These are phyloP conservation scores for Masnerella sp. DNA, from an alignment of 2,888 invertebrate species.

Conservation along the genomic window DNA sequence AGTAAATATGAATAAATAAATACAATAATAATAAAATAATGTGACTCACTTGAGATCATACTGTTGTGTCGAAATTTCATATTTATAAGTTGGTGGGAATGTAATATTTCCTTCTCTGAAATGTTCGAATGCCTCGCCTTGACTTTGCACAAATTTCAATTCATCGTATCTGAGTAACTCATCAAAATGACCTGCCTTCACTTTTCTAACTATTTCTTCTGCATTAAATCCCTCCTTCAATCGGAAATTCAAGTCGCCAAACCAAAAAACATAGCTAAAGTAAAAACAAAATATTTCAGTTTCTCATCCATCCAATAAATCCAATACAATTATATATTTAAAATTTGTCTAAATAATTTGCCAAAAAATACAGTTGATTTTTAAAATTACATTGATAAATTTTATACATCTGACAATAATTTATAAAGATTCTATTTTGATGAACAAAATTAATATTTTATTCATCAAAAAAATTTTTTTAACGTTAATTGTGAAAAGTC, in stretches of 20 bases:
- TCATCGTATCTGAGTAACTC: conserved; percentile 87
- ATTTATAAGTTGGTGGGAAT: conserved; percentile 94
- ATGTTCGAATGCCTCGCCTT: conserved; percentile 90
- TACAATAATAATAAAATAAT: background rate
- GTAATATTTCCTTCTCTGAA: conserved; percentile 85
- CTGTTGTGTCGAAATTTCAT: conserved; percentile 84
- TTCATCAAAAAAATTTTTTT: too few species aligned
- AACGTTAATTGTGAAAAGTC: too few species aligned
- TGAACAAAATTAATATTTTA: too few species aligned
- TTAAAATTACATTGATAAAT: too few species aligned
- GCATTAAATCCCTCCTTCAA: conserved; percentile 82
- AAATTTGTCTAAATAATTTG: conserved; percentile 77
- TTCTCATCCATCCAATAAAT: background rate
- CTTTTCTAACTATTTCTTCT: conserved; percentile 82
- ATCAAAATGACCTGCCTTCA: conserved; percentile 71
- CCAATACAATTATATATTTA: background rate
- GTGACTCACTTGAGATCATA: conserved; percentile 90
- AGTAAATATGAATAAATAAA: background rate
- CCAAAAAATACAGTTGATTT: too few species aligned
- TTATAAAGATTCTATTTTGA: too few species aligned
- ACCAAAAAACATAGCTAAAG: conserved; percentile 91
- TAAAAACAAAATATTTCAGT: too few species aligned
- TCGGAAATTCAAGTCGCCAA: conserved; percentile 94
- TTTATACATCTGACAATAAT: too few species aligned
- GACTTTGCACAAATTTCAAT: conserved; percentile 83